Base-by-base conservation (phyloP, 2,113 vertebrate species). In the Larimichthys polyactis region DNA sequence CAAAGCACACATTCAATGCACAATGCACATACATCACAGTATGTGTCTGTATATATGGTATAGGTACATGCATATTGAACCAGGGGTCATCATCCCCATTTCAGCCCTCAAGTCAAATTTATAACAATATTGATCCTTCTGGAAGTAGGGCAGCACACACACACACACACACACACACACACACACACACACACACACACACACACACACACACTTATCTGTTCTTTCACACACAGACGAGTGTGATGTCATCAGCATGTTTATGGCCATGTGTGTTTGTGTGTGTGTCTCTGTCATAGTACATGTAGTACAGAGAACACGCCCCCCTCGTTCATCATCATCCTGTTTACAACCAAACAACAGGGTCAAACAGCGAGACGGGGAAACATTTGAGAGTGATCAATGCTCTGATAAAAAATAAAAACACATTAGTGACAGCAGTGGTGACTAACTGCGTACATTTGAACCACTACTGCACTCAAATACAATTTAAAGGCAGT, bases 31-130 rank as follows among this genome's bases (percentile, higher is more conserved):
- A n/a, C 29, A 44, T 29, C 1, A 40, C 22, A 43, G 4, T n/a
- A 15, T 22, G 51, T n/a, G 2, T 43, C 4, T 43, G 7, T 48
- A 1, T 36, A 8, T 36, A 8, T 8, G 36, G 10, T 11, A 29
- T 44, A 24, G 24, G 62, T 12, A 43, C 1, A 52, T 11, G 15
- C 3, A 6, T 40, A 81, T 57, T 71, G 81, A 84, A 22, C 62
- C 63, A 49, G 71, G 20, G 78, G 78, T 67, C 78, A 67, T 11
- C 5, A 4, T 40, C 67, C 43, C 6, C 27, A 19, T 51, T 55
- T 67, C 32, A 58, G 79, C 49, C 88, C 81, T 69, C 67, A 36
- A 73, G 60, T 72, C 71, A 74, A 58, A 79, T 84, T 72, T 77
- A 79, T 54, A 72, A 60, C 44, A 29, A 1, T 48, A 90, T 85